phyloP scores from a whole-genome alignment of 1,140 invertebrate genomes.

The Nasonia giraulti region DNA sequence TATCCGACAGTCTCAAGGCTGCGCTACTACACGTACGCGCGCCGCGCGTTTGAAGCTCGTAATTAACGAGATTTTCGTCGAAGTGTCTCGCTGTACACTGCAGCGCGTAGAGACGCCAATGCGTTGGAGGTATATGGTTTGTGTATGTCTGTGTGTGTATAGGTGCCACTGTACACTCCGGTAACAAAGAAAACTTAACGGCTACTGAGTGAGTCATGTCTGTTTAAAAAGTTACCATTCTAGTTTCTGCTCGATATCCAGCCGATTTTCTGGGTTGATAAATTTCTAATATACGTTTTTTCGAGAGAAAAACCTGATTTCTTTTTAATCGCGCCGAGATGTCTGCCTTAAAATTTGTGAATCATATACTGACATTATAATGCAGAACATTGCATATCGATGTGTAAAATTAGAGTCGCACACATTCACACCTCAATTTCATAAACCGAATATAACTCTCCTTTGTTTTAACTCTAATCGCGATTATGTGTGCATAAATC shows the following conservation, averaged over 20 bases:
- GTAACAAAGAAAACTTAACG: constrained; percentile 24
- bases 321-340: no score
- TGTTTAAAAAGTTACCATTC: neutral
- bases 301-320: no score
- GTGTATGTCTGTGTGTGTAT: neutral
- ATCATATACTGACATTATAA: no score
- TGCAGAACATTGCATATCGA: no score
- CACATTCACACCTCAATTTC: no score
- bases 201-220: neutral
- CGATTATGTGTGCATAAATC: no score
- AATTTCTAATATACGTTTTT: neutral
- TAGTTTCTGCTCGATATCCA: neutral
- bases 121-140: neutral
- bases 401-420: no score
- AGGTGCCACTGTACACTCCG: neutral
- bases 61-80: constrained; percentile 15
- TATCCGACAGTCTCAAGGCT: neutral
- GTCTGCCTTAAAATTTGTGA: no score
- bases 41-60: neutral
- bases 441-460: no score
- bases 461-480: no score
- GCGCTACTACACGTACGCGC: neutral
- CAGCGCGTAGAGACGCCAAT: no score
- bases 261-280: neutral
- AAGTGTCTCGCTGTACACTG: neutral